Conservation (phyloP, 2,113 vertebrate species). For the Equus przewalskii region DNA sequence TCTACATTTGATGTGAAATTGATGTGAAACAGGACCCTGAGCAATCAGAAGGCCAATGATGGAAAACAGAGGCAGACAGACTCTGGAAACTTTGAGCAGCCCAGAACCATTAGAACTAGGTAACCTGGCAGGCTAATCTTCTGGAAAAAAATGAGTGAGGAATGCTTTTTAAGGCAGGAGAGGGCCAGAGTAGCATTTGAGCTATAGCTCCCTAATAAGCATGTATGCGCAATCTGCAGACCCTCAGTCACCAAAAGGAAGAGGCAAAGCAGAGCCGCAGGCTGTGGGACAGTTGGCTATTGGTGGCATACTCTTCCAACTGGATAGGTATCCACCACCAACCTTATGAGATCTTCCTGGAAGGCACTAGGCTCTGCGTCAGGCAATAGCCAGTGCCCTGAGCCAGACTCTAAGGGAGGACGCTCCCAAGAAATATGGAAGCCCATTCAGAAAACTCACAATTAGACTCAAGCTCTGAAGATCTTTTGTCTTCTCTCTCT, state of each 20-base stretch:
- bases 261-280: conserved; percentile 16
- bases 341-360: not conserved
- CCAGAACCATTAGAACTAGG: not conserved
- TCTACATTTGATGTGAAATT: not conserved
- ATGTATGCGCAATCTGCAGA: not conserved
- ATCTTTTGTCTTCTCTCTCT: not conserved
- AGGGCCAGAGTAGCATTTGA: not conserved
- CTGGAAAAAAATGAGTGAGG: not conserved
- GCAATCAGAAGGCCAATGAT: not conserved
- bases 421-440: not conserved
- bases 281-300: not conserved
- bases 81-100: not conserved
- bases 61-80: not conserved
- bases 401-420: not conserved
- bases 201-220: not conserved
- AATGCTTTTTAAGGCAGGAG: not conserved
- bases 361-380: not conserved
- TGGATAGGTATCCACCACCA: not conserved
- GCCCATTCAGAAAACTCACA: not conserved
- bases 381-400: not conserved
- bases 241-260: not conserved
- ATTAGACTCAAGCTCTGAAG: not conserved
- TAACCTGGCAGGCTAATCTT: not conserved
- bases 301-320: not conserved
- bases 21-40: not conserved